These are phyloP conservation scores for Xiphophorus maculatus DNA, from an alignment of 2,113 vertebrate species.

Conservation along the genomic window DNA sequence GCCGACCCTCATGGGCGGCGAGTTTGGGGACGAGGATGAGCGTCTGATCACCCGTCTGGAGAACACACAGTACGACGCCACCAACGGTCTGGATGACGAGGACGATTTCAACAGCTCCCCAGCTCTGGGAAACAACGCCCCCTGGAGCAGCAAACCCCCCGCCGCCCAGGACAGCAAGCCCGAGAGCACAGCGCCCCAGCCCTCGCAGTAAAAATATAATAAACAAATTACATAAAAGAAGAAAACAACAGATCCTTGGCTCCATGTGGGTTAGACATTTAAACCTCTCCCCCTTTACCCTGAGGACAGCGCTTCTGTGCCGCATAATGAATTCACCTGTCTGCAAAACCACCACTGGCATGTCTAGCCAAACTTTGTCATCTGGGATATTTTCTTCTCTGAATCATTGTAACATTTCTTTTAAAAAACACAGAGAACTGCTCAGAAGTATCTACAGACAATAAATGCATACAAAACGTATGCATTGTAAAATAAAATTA, in stretches of 20 bases:
- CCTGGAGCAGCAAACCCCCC: conserved; percentile 94
- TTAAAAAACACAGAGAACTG: conserved; percentile 54
- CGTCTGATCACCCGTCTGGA: conserved; percentile 99
- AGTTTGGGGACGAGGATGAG: conserved; percentile 99
- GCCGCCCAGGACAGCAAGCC: conserved; percentile 92
- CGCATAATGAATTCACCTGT: conserved; percentile 58
- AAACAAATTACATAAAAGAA: conserved; percentile 12
- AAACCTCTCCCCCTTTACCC: conserved; percentile 26
- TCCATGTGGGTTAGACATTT: conserved; percentile 54
- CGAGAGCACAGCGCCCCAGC: conserved; percentile 93
- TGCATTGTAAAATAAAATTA: conserved; percentile 60
- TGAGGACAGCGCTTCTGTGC: conserved; percentile 46
- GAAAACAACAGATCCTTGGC: conserved; percentile 32
- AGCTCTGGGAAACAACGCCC: conserved; percentile 93
- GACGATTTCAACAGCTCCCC: conserved; percentile 98
- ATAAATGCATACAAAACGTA: conserved; percentile 49
- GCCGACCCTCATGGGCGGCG: conserved; percentile 98
- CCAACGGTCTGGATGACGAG: conserved; percentile 98
- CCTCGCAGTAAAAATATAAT: conserved; percentile 86
- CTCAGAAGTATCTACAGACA: conserved; percentile 71
- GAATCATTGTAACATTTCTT: conserved; percentile 52
- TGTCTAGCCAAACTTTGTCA: conserved; percentile 43
- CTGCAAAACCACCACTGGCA: conserved; percentile 41
- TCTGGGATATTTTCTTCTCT: conserved; percentile 62
- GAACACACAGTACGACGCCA: conserved; percentile 98